Conservation (phyloP, 2,888 invertebrate genomes). For the Parascotia fuliginaria region DNA sequence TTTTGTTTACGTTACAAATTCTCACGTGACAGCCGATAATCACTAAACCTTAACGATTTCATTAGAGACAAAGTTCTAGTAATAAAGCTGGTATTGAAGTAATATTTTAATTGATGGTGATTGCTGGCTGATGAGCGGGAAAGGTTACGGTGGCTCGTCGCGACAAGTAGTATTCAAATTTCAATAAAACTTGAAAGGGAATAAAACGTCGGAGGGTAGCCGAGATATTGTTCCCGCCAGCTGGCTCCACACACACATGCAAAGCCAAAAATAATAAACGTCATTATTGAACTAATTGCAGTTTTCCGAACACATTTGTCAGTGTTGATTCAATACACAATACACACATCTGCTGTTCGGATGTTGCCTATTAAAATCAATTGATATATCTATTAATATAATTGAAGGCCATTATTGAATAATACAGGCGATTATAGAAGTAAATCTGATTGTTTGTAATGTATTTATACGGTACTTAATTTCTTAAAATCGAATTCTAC, state of each 20-base stretch:
- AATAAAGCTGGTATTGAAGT: slow-evolving; percentile 44
- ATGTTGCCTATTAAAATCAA: slow-evolving; percentile 49
- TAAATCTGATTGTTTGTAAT: slow-evolving; percentile 8
- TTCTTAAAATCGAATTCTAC: slow-evolving; percentile 1
- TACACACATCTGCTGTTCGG: slow-evolving; percentile 46
- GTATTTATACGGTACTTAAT: slow-evolving; percentile 7
- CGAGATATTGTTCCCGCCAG: slow-evolving; percentile 61
- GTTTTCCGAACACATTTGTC: slow-evolving; percentile 35
- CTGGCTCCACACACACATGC: slow-evolving; percentile 51
- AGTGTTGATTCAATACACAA: slow-evolving; percentile 42
- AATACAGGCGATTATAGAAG: slow-evolving; percentile 23
- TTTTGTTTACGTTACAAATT: slow-evolving; percentile 20
- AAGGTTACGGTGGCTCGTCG: slow-evolving; percentile 15
- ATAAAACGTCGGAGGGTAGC: slow-evolving; percentile 62
- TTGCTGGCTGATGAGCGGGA: too few relatives aligned
- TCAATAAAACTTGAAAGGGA: slow-evolving; percentile 78
- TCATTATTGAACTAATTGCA: slow-evolving; percentile 46
- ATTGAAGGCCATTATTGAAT: slow-evolving; percentile 40
- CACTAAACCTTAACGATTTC: slow-evolving; percentile 37
- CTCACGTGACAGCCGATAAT: slow-evolving; percentile 17
- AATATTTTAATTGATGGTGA: too few relatives aligned
- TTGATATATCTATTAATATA: slow-evolving; percentile 42
- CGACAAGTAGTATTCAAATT: slow-evolving; percentile 65
- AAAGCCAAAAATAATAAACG: slow-evolving; percentile 46
- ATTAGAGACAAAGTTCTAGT: slow-evolving; percentile 26